Evolutionary conservation across 2,888 invertebrate genomes (phyloP), one percentile per base, ranked within the genome.

Genomic region (Drosophila kanekoi): DNA sequence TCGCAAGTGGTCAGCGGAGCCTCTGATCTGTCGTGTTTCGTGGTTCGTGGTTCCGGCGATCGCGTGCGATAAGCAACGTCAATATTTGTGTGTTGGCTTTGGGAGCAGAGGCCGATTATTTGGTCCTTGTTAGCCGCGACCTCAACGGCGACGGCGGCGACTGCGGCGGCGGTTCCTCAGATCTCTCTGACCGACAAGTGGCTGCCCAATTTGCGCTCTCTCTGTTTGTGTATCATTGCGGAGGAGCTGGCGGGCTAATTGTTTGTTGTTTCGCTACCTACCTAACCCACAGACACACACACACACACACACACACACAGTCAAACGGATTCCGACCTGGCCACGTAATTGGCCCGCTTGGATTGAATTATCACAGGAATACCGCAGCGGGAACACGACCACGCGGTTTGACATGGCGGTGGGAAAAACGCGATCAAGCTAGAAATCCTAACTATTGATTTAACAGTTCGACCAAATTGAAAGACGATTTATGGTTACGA

Each of bases 31-130:
- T n/a, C n/a, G n/a, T n/a, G n/a, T 1, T 67, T 49, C 40, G 38
- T 67, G 69, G 62, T 61, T 59, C 16, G 49, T 38, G 54, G 35
- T 43, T 37, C 44, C 35, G 44, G 58, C 79, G 82, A 82, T 82
- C 82, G 82, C 82, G 82, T 82, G 82, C 82, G 88, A 86, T 86
- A 86, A 86, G 79, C 86, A 86, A 78, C 71, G 88, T 86, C 82
- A 85, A 85, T 85, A 87, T 86, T 86, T 86, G 88, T 86, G 72
- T 83, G n/a, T 86, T 78, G 63, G 77, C 72, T 62, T 69, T 67
- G 66, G 65, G 77, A 75, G 70, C 70, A 71, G 58, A 58, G 74
- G 62, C 63, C 60, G 67, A 81, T 81, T 76, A 77, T 76, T 77
- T 72, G 77, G 64, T 77, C 77, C 76, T 77, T 77, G 76, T 77